Base-by-base conservation (phyloP, 2,888 invertebrate genomes). In the Dendrolimus houi region DNA sequence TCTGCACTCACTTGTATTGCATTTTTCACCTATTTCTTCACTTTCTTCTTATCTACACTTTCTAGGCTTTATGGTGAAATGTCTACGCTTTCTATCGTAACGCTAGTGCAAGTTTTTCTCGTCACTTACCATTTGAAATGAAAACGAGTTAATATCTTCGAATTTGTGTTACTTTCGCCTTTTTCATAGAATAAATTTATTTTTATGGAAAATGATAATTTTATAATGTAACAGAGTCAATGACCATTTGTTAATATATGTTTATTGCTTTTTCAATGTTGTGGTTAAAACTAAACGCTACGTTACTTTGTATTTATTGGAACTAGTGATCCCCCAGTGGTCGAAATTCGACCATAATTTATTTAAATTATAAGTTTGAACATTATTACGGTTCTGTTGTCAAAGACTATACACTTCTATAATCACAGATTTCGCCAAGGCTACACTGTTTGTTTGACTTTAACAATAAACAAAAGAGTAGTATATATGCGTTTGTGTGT, bases 1-100 rank as follows among this genome's bases (percentile, higher is more conserved):
- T 12, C 47, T 75, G 72, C 71, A 68, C 79, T 79, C 77, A 79
- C 72, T 77, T 75, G 74, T 73, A 76, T 74, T 80, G 83, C 81
- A 82, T 85, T 86, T 85, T 87, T 82, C 78, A 78, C 81, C 80
- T 82, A 80, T 81, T 85, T 87, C 83, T 86, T 89, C 88, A 90
- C 90, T 90, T 90, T 90, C 89, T 88, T 89, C 85, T 78, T 78
- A 79, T 82, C 77, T 82, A 85, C 84, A 89, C 90, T 90, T 89
- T 90, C 89, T 89, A 88, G 83, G 78, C 78, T 85, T 83, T 81
- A 87, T 87, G 89, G 89, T 81, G 86, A 90, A 87, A 87, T 86
- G 85, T 72, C 81, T 82, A 75, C 83, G 85, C 87, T 90, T 88
- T 90, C 90, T 83, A 88, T 79, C 85, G 83, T 85, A 85, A 81